A percentile compares a stretch with the other conserved stretches of the same genome.
phyloP scores from a whole-genome alignment of 2,888 invertebrate genomes.

The Siphonodentalium dalli region DNA sequence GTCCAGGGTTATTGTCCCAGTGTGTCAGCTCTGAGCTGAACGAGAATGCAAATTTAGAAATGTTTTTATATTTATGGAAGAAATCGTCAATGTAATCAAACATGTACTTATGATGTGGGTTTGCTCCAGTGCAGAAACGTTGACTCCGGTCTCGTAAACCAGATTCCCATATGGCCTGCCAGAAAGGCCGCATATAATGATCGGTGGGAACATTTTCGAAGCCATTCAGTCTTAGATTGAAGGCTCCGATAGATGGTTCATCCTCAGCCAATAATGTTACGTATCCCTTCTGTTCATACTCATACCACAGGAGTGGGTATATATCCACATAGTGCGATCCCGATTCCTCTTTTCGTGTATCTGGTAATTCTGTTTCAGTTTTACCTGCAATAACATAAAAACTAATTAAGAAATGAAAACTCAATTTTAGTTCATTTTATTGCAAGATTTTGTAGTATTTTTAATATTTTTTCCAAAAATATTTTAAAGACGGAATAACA shows the following conservation, averaged over 20 bases:
- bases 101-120: constrained; percentile 49
- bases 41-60: constrained; percentile 54
- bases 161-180: constrained; percentile 47
- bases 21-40: constrained; percentile 55
- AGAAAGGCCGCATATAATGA: constrained; percentile 63
- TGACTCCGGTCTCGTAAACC: constrained; percentile 33
- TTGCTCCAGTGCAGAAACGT: constrained; percentile 46
- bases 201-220: constrained; percentile 56
- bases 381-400: constrained; percentile 40
- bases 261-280: constrained; percentile 61
- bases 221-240: constrained; percentile 56
- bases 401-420: no score
- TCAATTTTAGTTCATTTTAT: no score
- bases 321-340: constrained; percentile 41
- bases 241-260: constrained; percentile 50
- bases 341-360: constrained; percentile 30
- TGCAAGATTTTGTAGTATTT: no score
- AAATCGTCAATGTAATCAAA: constrained; percentile 55
- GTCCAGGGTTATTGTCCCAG: constrained; percentile 54
- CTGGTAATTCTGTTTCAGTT: constrained; percentile 45
- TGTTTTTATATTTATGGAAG: constrained; percentile 44
- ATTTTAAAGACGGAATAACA: no score
- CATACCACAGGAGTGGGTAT: constrained; percentile 57
- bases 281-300: constrained; percentile 51
- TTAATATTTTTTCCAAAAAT: no score